Base-by-base conservation (phyloP, 2,888 invertebrate species). In the Agelastica alni region DNA sequence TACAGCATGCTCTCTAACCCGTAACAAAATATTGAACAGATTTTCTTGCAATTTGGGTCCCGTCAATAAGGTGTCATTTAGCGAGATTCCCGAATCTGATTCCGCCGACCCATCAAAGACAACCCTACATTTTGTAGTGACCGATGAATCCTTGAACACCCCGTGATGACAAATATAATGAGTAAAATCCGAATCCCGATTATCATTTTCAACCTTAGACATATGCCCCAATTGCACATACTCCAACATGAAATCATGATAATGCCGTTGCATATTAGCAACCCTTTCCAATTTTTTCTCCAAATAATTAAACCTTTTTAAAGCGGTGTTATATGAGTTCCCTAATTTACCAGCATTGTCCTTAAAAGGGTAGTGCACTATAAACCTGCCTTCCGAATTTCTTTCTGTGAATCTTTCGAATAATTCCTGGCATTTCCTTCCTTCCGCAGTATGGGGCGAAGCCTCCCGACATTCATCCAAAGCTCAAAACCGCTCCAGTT, bases 151-250 rank as follows among this genome's bases (percentile, higher is more conserved):
- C 12, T 58, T 54, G 9, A 60, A 20, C 16, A 63, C 59, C 6
- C 51, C 51, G 39, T 63, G 63, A 30, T 63, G 58, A 41, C 41
- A 41, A 41, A 41, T 20, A 41, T 41, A 41, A 41, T 41, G 20
- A 22, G 41, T 22, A 32, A 14, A 12, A 13, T 14, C 32, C 14
- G 14, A 14, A 14, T 7, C 13, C 9, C 4, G 13, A 41, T 41
- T 41, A n/a, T 41, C 20, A 22, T 41, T 39, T 37, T 28, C 30
- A 12, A 47, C n/a, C 13, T 31, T 36, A 26, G 48, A 55, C 54
- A 58, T 58, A 26, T 58, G 51, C 39, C 51, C 54, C 31, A 54
- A 48, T 7, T 22, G 22, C 4, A 22, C 7, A 22, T 22, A 22
- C 22, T 22, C 7, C 7, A 22, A 22, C 22, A 22, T 22, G 7